These are phyloP conservation scores for Vespertilio murinus DNA, from an alignment of 2,797 vertebrate species.

Conservation along the genomic window DNA sequence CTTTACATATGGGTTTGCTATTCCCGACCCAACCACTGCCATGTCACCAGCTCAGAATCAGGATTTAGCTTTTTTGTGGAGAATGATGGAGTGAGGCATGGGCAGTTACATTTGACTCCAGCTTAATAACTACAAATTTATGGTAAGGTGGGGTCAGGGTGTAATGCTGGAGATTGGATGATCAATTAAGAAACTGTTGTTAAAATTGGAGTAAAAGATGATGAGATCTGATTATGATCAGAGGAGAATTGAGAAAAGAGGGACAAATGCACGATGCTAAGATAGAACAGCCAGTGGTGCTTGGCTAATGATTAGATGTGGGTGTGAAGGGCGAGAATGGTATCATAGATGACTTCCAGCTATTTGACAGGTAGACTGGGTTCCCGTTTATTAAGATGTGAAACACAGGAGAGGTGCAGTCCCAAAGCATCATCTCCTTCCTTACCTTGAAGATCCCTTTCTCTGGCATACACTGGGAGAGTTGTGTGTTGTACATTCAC, in stretches of 20 bases:
- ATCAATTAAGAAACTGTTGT: not conserved
- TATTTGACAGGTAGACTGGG: not conserved
- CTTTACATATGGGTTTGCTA: not conserved
- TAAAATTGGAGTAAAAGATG: not conserved
- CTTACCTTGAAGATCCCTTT: not conserved
- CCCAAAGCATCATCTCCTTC: not conserved
- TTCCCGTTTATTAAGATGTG: not conserved
- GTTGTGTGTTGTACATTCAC: not conserved
- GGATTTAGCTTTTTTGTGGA: not conserved
- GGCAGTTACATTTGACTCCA: not conserved
- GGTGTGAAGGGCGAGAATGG: not conserved
- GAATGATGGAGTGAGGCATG: not conserved
- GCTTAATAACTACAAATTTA: not conserved
- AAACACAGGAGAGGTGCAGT: not conserved
- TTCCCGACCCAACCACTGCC: not conserved
- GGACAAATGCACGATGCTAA: not conserved
- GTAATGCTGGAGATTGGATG: not conserved
- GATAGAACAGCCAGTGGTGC: not conserved
- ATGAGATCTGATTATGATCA: not conserved
- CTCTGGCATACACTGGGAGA: not conserved
- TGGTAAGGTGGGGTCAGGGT: not conserved
- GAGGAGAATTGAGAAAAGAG: not conserved
- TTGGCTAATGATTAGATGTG: not conserved
- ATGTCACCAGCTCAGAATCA: not conserved
- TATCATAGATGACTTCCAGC: not conserved